These are phyloP conservation scores for Mimachlamys varia DNA, from an alignment of 2,888 invertebrate species.

Conservation along the genomic window DNA sequence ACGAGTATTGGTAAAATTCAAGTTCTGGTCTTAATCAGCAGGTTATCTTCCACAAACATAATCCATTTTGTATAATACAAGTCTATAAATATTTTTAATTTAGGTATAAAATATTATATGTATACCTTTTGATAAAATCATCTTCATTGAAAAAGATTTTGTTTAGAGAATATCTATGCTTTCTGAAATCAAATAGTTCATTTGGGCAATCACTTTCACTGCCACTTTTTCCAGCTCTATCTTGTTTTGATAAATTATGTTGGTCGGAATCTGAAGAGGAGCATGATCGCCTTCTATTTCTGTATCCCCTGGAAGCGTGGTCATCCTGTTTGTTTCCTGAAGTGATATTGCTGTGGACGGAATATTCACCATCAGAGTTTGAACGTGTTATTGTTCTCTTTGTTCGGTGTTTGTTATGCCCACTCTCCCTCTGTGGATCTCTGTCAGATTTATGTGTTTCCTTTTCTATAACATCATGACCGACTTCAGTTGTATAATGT, in stretches of 20 bases:
- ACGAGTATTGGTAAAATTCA: no score
- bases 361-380: background rate
- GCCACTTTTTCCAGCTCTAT: background rate
- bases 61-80: no score
- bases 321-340: background rate
- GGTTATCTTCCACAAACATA: no score
- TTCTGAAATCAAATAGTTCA: conserved; percentile 67
- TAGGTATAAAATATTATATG: background rate
- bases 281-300: background rate
- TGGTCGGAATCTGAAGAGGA: background rate
- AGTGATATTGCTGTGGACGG: background rate
- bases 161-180: conserved; percentile 76
- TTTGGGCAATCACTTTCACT: conserved; percentile 41
- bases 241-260: conserved; percentile 13
- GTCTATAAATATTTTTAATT: no score
- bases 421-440: background rate
- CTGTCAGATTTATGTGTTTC: background rate
- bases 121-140: conserved; percentile 80
- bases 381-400: background rate
- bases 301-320: background rate
- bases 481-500: background rate
- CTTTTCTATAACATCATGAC: background rate
- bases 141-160: conserved; percentile 85
- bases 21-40: no score
- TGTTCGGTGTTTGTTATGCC: background rate